Evolutionary conservation across 2,113 vertebrate genomes (phyloP).

Genomic region (Etia nguti): DNA sequence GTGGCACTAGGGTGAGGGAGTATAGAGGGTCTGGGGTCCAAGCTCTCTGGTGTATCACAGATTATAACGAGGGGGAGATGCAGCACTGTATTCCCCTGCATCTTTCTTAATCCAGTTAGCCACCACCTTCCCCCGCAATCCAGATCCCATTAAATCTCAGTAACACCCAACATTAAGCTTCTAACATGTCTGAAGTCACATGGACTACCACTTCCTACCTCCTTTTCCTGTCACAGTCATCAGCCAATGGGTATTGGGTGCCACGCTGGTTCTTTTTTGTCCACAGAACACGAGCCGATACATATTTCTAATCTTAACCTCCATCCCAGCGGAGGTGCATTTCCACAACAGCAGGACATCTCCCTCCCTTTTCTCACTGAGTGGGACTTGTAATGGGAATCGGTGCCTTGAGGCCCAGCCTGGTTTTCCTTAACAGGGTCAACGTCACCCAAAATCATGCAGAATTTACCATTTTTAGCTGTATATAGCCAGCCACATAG

Average conservation of each 20-base stretch:
- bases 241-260: neutral
- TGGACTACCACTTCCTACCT: constrained; percentile 6
- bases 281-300: neutral
- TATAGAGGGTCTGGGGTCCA: constrained; percentile 1
- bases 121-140: neutral
- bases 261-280: neutral
- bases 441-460: neutral
- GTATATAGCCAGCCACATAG: neutral
- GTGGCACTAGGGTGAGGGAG: constrained; percentile 10
- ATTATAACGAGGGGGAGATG: constrained; percentile 7
- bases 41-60: constrained; percentile 19
- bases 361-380: neutral
- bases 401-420: constrained; percentile 38
- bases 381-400: constrained; percentile 34
- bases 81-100: neutral
- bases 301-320: neutral
- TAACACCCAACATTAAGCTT: constrained; percentile 19
- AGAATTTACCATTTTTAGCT: neutral
- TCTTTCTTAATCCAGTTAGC: constrained; percentile 15
- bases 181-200: constrained; percentile 16
- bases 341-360: neutral
- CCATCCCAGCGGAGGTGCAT: neutral
- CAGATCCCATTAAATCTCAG: neutral
- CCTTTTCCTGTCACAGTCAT: constrained; percentile 23
- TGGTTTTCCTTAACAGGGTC: neutral